Base-by-base conservation (phyloP, 2,888 invertebrate species). In the Cantharis nigra region DNA sequence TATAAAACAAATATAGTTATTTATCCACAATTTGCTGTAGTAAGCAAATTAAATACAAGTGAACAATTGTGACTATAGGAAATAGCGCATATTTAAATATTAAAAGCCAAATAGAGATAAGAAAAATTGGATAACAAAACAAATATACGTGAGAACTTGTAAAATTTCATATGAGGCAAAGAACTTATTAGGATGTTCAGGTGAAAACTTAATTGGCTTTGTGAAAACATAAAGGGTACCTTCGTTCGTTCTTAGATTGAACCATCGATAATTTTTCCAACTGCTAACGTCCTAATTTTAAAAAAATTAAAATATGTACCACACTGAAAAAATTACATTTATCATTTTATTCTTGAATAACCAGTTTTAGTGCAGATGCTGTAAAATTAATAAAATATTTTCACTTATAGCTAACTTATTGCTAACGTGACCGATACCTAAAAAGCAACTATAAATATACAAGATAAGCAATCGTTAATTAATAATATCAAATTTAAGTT, bases 81-180 rank as follows among this genome's bases (percentile, higher is more conserved):
- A 75, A 75, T 71, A 13, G 71, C 67, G 67, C 69, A 28, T 75
- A 75, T 71, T 71, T 75, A 67, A 67, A 28, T 75, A 75, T 71
- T 75, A 28, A 75, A n/a, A 71, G 5, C 20, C 67, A 75, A 75
- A 67, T 28, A 69, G 1, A 71, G 75, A 75, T 75, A 75, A 75
- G 67, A 20, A 28, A 64, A 74, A 69, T 71, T 65, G 28, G 71
- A 63, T 75, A 71, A 69, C 63, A 63, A 49, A 11, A 16, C 49
- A 70, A 70, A 74, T 70, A 74, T 64, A 71, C 75, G 75, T 75
- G 75, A 71, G 75, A 75, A 75, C 62, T 75, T 18, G 2, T 4
- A 67, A 26, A 67, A 23, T 67, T 67, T 49, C 49, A 2, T 49
- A n/a, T 33, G 4, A 30, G 49, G 49, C 49, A 49, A n/a, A 49